Base-by-base conservation (phyloP, 2,113 vertebrate genomes). In the Sceloporus undulatus region DNA sequence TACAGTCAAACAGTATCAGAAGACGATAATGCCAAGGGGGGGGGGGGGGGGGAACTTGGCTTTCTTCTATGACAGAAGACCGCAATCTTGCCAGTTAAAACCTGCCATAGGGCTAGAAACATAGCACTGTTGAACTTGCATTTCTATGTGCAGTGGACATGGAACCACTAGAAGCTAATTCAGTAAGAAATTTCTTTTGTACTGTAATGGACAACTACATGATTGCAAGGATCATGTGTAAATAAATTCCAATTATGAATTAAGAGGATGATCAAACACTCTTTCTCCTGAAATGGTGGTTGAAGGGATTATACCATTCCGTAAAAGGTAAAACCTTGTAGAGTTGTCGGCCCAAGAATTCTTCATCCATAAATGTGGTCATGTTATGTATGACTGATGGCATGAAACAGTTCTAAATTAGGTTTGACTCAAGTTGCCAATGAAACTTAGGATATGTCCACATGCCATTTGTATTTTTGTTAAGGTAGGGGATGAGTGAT, bases 1-100 rank as follows among this genome's bases (percentile, higher is more conserved):
- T 82, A 89, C 84, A 89, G 38, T 85, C 88, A 89, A 80, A 82
- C 84, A 81, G 71, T 48, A 82, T 78, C 48, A 82, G 84, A 59
- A 86, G 40, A 68, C 48, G 42, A 75, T 76, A 76, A 48, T 70
- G 16, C 14, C 79, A 59, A 11, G 21, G 16, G 25, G 23, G 9
- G 84, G 34, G 11, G 1, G 19, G 38, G 84, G 34, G 11, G 1
- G 19, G 38, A 62, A 14, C 59, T 18, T 81, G 34, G 59, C 62
- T 34, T 68, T 76, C 42, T 23, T 54, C 62, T 70, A 25, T 48
- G 40, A 48, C 2, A 52, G 40, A 83, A 66, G 40, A 42, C 73
- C 42, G 77, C 85, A 52, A 21, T 34, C 59, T 78, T 86, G 85
- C 40, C 19, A 66, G 78, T 14, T 62, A 56, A 65, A 27, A 21